Percentiles rank a stretch among this genome's conserved stretches.
phyloP scores from a whole-genome alignment of 2,888 invertebrate genomes.

The Abrostola tripartita region DNA sequence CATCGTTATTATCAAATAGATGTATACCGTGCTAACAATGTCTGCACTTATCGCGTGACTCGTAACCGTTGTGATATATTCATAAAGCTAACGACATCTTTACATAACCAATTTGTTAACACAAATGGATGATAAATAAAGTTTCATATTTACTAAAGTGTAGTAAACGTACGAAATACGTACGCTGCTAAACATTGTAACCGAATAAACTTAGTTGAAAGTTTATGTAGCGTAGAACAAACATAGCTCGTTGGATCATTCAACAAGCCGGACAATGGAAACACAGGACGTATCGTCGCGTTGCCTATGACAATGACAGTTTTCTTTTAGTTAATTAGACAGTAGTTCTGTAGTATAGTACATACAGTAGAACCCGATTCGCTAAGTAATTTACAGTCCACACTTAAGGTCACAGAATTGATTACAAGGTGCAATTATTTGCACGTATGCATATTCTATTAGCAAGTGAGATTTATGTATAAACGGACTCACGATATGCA shows the following conservation, averaged over 20 bases:
- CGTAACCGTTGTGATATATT: not conserved
- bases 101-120: slow-evolving; percentile 3
- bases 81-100: slow-evolving; percentile 5
- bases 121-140: not conserved
- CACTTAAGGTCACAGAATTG: too few relatives aligned
- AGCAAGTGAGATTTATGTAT: too few relatives aligned
- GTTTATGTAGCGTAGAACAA: slow-evolving; percentile 54
- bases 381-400: too few relatives aligned
- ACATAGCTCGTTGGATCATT: slow-evolving; percentile 59
- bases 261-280: slow-evolving; percentile 62
- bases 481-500: too few relatives aligned
- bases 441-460: too few relatives aligned
- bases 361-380: too few relatives aligned
- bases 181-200: slow-evolving; percentile 10
- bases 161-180: too few relatives aligned
- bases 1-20: not conserved
- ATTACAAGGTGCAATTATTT: too few relatives aligned
- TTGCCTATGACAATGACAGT: slow-evolving; percentile 1
- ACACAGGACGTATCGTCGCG: slow-evolving; percentile 57
- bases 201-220: slow-evolving; percentile 23
- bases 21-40: not conserved
- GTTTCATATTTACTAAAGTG: too few relatives aligned
- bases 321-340: slow-evolving; percentile 10
- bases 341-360: not conserved
- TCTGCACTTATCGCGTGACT: slow-evolving; percentile 22